A percentile compares a stretch with the other conserved stretches of the same genome.
These are phyloP conservation scores for Bubalus kerabau DNA, from an alignment of 2,113 vertebrate species.

Conservation along the genomic window DNA sequence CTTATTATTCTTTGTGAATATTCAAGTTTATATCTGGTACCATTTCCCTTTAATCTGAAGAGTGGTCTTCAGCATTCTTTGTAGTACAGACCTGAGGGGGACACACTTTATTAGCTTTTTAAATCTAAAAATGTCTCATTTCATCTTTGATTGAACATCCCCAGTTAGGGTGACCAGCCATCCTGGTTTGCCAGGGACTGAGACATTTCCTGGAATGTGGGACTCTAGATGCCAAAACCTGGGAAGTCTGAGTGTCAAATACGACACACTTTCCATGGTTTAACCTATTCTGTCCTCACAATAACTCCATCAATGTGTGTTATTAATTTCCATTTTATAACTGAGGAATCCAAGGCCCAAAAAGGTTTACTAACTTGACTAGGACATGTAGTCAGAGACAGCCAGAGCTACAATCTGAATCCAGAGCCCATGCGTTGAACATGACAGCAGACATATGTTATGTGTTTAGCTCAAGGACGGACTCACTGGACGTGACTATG, in stretches of 20 bases:
- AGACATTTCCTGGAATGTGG: background rate
- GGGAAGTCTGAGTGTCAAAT: background rate
- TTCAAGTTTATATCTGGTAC: background rate
- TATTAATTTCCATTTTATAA: background rate
- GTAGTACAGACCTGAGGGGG: background rate
- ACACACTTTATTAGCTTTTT: background rate
- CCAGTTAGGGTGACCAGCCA: background rate
- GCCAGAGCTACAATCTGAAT: background rate
- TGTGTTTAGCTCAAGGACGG: background rate
- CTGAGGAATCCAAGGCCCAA: background rate
- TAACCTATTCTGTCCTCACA: background rate
- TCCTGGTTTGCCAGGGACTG: background rate
- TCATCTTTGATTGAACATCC: background rate
- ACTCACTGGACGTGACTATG: background rate
- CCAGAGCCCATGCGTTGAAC: fast-evolving
- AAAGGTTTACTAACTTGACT: background rate
- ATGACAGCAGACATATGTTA: fast-evolving
- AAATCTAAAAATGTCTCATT: background rate
- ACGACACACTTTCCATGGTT: background rate
- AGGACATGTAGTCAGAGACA: background rate
- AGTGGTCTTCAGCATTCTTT: background rate
- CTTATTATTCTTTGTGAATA: background rate
- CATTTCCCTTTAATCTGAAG: background rate
- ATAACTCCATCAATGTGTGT: background rate
- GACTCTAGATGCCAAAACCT: background rate